Evolutionary conservation across 2,113 vertebrate species (phyloP).

Genomic region (Ptilorrhoa leucosticta): DNA sequence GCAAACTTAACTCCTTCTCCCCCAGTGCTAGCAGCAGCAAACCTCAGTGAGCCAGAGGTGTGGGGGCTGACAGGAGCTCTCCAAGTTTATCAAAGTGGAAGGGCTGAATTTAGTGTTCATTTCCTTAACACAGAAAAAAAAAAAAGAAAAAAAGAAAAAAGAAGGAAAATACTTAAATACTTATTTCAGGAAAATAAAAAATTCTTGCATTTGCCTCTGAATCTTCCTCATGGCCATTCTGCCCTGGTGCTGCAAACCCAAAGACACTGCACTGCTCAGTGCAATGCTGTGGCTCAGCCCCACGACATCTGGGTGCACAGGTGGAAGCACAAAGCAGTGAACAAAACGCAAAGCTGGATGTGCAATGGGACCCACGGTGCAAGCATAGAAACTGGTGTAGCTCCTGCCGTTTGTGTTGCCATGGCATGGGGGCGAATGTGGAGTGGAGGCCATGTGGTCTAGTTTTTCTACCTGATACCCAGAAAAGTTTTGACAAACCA

Average conservation of each 20-base stretch:
- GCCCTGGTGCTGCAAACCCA: not conserved
- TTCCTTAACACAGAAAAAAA: not conserved
- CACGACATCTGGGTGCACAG: not conserved
- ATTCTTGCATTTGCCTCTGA: not conserved
- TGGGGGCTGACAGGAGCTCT: not conserved
- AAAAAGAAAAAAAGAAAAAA: too few species aligned
- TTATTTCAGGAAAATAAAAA: not conserved
- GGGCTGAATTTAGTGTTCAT: not conserved
- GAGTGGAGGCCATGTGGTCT: not conserved
- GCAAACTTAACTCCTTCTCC: not conserved
- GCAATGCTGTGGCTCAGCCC: not conserved
- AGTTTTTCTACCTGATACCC: not conserved
- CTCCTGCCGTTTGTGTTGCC: not conserved
- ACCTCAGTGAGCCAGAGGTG: accelerated
- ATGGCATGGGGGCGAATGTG: not conserved
- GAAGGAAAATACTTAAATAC: accelerated
- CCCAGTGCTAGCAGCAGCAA: not conserved
- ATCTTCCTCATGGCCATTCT: not conserved
- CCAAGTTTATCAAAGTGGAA: not conserved
- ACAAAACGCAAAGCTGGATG: accelerated
- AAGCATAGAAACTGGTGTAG: not conserved
- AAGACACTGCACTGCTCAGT: not conserved
- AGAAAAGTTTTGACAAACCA: not conserved
- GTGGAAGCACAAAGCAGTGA: not conserved
- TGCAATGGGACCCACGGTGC: not conserved